Base-by-base conservation (phyloP, 2,888 invertebrate species). In the Leptura quadrifasciata region DNA sequence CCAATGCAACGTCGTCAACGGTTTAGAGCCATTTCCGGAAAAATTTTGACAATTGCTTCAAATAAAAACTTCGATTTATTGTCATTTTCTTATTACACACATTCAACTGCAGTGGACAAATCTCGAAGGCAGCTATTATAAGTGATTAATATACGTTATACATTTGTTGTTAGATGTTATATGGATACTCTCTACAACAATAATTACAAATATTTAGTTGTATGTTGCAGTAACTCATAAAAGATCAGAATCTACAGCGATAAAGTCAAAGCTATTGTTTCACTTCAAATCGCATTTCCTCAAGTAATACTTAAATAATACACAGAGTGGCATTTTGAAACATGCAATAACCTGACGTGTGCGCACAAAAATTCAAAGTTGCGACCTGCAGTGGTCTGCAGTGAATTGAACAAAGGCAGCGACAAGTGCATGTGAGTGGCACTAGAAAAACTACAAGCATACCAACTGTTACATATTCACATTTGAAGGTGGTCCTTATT, bases 391-490 rank as follows among this genome's bases (percentile, higher is more conserved):
- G 65, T 21, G 52, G 64, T 12, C 15, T 18, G 65, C 35, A 67
- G 12, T 18, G 57, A 68, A 68, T 47, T 17, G 76, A 79, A 79
- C 80, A 80, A 80, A 78, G 72, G 65, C 74, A 35, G 72, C 72
- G 77, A 73, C 78, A 77, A 79, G 79, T 79, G 75, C 69, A 67
- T 73, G 76, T 17, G 47, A 70, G 69, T 70, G 58, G 73, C 76
- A 78, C 81, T 81, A 74, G 74, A 82, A 73, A 74, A 84, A 82
- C 82, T 82, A 78, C 79, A 79, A 84, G 83, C 81, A 77, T 77
- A 82, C 85, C 85, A 85, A 85, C 85, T 85, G 85, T 84, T 85
- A 84, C 83, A 81, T 79, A 82, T 80, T 81, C 81, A 77, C 76
- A 78, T 76, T 77, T 77, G 82, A 80, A 80, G 80, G 81, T 83